These are phyloP conservation scores for Sphenopsis melanotis DNA, from an alignment of 2,797 vertebrate genomes.

Conservation along the genomic window DNA sequence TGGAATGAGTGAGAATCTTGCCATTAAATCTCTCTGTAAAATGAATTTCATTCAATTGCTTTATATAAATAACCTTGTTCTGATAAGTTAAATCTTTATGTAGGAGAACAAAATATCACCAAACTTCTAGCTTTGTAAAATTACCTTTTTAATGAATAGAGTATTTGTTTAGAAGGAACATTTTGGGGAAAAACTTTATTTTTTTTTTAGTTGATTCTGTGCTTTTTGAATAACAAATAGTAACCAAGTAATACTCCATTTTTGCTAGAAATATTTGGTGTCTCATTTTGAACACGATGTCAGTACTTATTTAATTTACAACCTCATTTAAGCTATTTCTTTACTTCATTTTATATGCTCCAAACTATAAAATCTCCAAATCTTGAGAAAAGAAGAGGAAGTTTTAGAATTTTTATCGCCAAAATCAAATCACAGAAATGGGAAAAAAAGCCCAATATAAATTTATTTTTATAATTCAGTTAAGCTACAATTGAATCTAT, in stretches of 20 bases:
- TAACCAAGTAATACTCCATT: neutral
- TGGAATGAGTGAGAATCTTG: neutral
- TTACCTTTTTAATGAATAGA: neutral
- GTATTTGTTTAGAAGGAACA: neutral
- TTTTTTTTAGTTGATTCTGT: neutral
- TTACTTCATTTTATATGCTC: neutral
- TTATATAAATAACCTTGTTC: neutral
- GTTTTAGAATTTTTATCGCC: neutral
- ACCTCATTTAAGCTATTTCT: neutral
- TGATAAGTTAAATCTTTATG: neutral
- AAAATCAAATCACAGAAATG: neutral
- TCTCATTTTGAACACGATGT: neutral
- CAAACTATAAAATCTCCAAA: neutral
- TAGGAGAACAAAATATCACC: neutral
- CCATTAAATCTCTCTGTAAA: neutral
- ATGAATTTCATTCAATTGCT: neutral
- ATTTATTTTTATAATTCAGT: conserved; percentile 56
- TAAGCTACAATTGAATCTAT: conserved; percentile 52
- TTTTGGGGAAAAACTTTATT: rapidly evolving
- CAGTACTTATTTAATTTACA: neutral
- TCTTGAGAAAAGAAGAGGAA: neutral
- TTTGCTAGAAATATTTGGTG: neutral
- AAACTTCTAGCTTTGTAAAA: neutral
- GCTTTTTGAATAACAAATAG: neutral
- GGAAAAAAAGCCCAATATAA: neutral